phyloP scores from a whole-genome alignment of 1,140 invertebrate genomes.

The Oscheius sp. region DNA sequence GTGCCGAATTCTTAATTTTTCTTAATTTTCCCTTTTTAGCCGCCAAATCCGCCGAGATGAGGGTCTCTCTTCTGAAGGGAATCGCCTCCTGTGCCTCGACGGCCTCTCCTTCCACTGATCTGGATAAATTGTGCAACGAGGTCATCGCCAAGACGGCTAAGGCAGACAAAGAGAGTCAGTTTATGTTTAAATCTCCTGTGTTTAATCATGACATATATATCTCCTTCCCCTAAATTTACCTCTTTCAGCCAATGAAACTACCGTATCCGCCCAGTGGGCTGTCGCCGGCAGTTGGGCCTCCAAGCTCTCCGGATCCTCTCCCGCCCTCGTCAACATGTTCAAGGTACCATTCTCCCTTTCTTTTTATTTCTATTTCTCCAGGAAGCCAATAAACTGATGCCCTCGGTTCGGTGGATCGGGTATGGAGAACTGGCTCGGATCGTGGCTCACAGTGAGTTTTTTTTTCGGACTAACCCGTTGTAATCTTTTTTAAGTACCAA shows the following conservation, averaged over 20 bases:
- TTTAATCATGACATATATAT: neutral
- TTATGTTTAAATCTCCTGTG: neutral
- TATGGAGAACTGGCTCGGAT: conserved; percentile 17
- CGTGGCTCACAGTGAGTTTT: neutral
- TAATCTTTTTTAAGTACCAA: no score
- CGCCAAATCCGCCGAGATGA: conserved; percentile 13
- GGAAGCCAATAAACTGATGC: conserved; percentile 12
- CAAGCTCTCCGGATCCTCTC: neutral
- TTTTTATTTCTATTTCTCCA: no score
- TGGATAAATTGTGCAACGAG: neutral
- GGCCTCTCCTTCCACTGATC: neutral
- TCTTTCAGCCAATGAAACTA: conserved; percentile 14
- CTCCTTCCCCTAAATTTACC: neutral
- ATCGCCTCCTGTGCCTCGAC: neutral
- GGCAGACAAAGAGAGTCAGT: conserved; percentile 20
- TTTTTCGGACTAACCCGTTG: neutral
- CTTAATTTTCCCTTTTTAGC: no score
- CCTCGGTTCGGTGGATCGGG: conserved; percentile 8
- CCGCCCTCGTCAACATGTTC: neutral
- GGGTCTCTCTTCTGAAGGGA: conserved; percentile 14
- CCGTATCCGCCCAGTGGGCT: conserved; percentile 6
- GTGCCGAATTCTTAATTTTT: no score
- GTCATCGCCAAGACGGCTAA: conserved; percentile 20
- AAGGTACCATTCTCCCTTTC: no score
- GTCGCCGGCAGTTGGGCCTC: conserved; percentile 3